phyloP scores from a whole-genome alignment of 1,140 invertebrate species.

The Lepidotrigona ventralis region DNA sequence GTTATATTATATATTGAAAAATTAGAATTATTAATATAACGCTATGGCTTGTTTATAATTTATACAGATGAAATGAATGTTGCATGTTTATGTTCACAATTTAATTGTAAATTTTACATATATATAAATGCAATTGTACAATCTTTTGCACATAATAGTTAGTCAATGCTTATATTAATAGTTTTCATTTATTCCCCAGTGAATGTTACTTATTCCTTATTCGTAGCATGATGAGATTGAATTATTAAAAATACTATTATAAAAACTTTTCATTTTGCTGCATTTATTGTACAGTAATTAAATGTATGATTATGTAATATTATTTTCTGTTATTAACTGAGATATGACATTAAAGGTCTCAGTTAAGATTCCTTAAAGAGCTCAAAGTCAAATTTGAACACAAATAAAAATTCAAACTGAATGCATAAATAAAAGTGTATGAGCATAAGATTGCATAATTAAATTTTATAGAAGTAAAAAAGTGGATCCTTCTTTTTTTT shows the following conservation, averaged over 20 bases:
- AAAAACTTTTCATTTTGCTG: background rate
- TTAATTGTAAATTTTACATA: background rate
- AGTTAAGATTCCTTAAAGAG: conserved; percentile 33
- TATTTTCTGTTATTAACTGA: conserved; percentile 44
- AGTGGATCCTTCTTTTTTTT: background rate
- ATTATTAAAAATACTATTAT: background rate
- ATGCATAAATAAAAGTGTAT: background rate
- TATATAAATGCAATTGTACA: background rate
- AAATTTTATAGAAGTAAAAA: background rate
- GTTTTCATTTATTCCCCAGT: background rate
- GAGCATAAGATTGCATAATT: background rate
- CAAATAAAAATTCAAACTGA: background rate
- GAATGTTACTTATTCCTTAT: background rate
- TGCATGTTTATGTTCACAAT: background rate
- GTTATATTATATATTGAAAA: background rate
- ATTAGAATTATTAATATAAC: background rate
- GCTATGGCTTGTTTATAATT: background rate
- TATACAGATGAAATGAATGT: background rate
- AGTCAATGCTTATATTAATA: no score
- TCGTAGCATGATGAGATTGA: background rate
- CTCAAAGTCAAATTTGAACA: background rate
- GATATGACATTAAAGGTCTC: conserved; percentile 60
- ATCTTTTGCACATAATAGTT: background rate
- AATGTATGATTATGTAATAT: background rate
- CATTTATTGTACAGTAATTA: background rate